phyloP scores from a whole-genome alignment of 2,113 vertebrate genomes.

The Fregata magnificens region DNA sequence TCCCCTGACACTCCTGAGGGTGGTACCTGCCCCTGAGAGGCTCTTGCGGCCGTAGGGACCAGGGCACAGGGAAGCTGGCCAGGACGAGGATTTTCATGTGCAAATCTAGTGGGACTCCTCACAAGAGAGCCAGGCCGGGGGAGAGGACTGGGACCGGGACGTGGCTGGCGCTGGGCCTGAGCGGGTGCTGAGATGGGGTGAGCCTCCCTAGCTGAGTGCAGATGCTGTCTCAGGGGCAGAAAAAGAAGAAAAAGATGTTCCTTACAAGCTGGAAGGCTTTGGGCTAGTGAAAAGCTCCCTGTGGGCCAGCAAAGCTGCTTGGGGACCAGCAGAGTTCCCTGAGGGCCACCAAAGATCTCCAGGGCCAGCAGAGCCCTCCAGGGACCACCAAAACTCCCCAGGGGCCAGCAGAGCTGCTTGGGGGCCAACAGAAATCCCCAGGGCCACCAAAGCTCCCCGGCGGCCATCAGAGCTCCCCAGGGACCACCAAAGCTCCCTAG shows the following conservation, averaged over 20 bases:
- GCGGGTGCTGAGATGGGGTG: accelerated
- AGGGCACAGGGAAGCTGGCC: background rate
- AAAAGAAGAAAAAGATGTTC: background rate
- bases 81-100: background rate
- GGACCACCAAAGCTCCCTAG: background rate
- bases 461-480: background rate
- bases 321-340: background rate
- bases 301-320: background rate
- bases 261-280: background rate
- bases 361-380: no score
- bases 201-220: background rate
- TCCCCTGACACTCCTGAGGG: background rate
- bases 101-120: accelerated
- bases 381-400: background rate
- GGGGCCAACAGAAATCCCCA: background rate
- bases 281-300: background rate
- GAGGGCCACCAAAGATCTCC: background rate
- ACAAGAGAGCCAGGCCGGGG: accelerated
- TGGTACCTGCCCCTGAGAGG: background rate
- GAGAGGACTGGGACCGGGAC: no score
- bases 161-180: background rate
- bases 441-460: background rate
- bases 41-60: background rate
- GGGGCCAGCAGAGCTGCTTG: background rate
- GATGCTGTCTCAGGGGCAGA: background rate